Evolutionary conservation across 1,140 invertebrate genomes (phyloP).

Genomic region (Zaprionus capensis): DNA sequence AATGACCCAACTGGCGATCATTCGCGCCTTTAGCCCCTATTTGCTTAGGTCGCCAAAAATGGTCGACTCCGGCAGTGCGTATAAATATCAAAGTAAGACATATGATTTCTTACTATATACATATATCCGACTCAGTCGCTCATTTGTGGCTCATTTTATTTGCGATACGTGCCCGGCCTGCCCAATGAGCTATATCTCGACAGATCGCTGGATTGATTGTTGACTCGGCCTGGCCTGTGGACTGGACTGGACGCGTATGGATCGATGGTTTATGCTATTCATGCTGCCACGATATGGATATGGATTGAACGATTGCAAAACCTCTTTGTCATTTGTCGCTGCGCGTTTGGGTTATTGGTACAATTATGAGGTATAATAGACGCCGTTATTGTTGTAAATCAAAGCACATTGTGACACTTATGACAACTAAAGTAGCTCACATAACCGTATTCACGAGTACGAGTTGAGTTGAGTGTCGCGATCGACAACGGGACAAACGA

Average conservation of each 20-base stretch:
- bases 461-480: slow-evolving; percentile 5
- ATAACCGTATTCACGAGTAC: slow-evolving; percentile 64
- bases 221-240: neutral
- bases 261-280: neutral
- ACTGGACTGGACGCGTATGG: slow-evolving; percentile 13
- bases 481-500: slow-evolving; percentile 7
- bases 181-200: slow-evolving; percentile 43
- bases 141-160: slow-evolving; percentile 78
- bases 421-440: slow-evolving; percentile 80
- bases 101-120: slow-evolving; percentile 72
- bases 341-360: slow-evolving; percentile 74
- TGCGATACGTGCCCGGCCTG: slow-evolving; percentile 68
- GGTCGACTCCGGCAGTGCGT: slow-evolving; percentile 70
- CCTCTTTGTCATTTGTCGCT: slow-evolving; percentile 62
- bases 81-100: slow-evolving; percentile 80
- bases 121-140: slow-evolving; percentile 46
- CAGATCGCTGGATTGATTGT: neutral
- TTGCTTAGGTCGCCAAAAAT: slow-evolving; percentile 83
- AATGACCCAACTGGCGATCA: slow-evolving; percentile 69
- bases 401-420: slow-evolving; percentile 81
- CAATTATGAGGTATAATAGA: slow-evolving; percentile 82
- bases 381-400: slow-evolving; percentile 79
- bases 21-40: slow-evolving; percentile 58
- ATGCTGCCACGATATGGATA: slow-evolving; percentile 17
- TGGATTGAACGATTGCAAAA: slow-evolving; percentile 60